Base-by-base conservation (phyloP, 2,888 invertebrate species). In the Lydus trimaculatus region DNA sequence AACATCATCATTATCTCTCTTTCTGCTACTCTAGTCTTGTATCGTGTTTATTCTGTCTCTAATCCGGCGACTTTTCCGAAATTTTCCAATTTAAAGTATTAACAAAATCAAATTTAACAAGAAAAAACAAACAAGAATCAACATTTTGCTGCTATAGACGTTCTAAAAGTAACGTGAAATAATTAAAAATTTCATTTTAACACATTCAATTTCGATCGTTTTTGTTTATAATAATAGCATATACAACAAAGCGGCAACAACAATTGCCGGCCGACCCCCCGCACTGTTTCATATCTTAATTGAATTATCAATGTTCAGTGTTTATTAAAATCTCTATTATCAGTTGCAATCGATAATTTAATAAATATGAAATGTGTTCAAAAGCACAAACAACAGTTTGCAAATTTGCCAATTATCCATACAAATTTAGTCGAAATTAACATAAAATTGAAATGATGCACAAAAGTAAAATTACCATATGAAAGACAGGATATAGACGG, bases 381-480 rank as follows among this genome's bases (percentile, higher is more conserved):
- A 48, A 20, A 43, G 48, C 11, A 20, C 36, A 36, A 36, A 36
- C 36, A 15, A 36, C 13, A 9, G 13, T 13, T 25, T 52, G 52
- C 23, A 25, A 52, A 52, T 52, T 52, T 25, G 5, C 25, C 52
- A 52, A 52, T 52, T 25, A 52, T 39, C n/a, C 8, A 4, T 23
- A 4, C 20, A 28, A 61, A 73, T 69, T 72, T 72, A 73, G 72
- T 73, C 68, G 61, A 72, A 75, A 74, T 74, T 75, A 75, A 74
- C 73, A 74, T 73, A 75, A 74, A 52, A 73, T 73, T 74, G 70
- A 67, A 69, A 60, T 63, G 52, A 52, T 23, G 9, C 48, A 73
- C 66, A 71, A 73, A 74, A 72, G 67, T 72, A 63, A 56, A 65
- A 75, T 75, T 75, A 73, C 71, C 74, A 75, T 75, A 72, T 74